Evolutionary conservation across 2,797 vertebrate species (phyloP).

Genomic region (Rhinichthys osculus): DNA sequence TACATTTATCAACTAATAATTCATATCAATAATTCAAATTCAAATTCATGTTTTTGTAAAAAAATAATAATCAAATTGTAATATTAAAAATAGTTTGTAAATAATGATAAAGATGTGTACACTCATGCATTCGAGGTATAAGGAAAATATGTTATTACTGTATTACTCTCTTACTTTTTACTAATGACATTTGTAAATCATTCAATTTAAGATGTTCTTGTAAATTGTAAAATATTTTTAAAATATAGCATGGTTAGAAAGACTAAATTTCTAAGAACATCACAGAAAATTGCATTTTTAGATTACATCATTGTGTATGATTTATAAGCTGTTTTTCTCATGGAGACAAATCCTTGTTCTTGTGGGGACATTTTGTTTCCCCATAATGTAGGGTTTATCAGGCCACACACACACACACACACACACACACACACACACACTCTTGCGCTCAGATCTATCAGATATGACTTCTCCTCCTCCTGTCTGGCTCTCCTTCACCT

Average conservation of each 20-base stretch:
- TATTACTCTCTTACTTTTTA: neutral
- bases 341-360: no score
- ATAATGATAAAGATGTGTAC: neutral
- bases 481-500: constrained; percentile 35
- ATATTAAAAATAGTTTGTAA: neutral
- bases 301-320: no score
- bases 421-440: constrained; percentile 12
- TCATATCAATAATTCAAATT: neutral
- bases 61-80: neutral
- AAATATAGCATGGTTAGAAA: neutral
- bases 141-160: neutral
- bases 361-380: no score
- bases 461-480: constrained; percentile 58
- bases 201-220: neutral
- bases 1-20: neutral
- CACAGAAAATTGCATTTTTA: neutral
- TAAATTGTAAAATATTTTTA: neutral
- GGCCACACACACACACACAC: no score
- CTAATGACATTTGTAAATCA: neutral
- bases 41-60: neutral
- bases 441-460: constrained; percentile 41
- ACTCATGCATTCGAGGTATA: neutral
- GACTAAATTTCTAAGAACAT: neutral
- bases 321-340: no score
- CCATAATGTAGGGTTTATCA: no score